Conservation (phyloP, 2,888 invertebrate species). For the Nomada fabriciana region DNA sequence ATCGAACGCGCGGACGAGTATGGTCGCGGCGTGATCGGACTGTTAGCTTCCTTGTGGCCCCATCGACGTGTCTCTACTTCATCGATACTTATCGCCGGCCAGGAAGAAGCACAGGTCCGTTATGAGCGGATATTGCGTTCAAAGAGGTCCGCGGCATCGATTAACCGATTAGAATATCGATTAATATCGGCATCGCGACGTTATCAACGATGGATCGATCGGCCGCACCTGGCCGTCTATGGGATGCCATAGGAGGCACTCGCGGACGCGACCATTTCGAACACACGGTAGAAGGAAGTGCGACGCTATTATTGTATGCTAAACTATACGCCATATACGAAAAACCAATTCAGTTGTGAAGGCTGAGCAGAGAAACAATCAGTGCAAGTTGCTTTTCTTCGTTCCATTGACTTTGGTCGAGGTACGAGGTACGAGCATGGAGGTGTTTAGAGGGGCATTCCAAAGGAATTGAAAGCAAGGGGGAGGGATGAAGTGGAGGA, state of each 20-base stretch:
- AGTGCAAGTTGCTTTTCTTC: constrained; percentile 8
- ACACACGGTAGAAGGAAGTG: constrained; percentile 50
- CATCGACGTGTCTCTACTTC: constrained; percentile 52
- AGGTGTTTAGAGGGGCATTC: background rate
- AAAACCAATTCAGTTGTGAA: constrained; percentile 39
- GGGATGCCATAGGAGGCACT: constrained; percentile 25
- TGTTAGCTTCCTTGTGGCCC: constrained; percentile 33
- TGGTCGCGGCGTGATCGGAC: background rate
- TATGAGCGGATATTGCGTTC: constrained; percentile 77
- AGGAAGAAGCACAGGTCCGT: constrained; percentile 73
- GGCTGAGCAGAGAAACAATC: background rate
- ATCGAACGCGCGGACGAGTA: background rate
- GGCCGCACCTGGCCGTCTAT: constrained; percentile 55
- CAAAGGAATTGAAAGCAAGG: background rate
- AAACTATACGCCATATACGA: constrained; percentile 57
- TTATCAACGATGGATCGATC: constrained; percentile 62
- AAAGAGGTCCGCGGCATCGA: constrained; percentile 76
- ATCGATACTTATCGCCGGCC: constrained; percentile 57
- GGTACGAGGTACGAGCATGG: background rate
- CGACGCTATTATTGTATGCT: constrained; percentile 60
- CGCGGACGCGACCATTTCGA: constrained; percentile 17
- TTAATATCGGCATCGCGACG: constrained; percentile 75
- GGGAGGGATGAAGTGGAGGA: constrained; percentile 8
- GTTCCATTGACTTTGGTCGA: background rate
- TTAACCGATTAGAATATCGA: constrained; percentile 81